These are phyloP conservation scores for human DNA, from an alignment of 2,113 vertebrate species.

Conservation along the genomic window GRCh38 chr15:77198501-77199000, in stretches of 20 bases:
- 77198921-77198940: too few species aligned
- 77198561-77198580: neutral
- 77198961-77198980: too few species aligned
- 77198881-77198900: too few species aligned
- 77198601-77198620: neutral
- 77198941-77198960: too few species aligned
- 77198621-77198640: neutral
- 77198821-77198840: neutral
- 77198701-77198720: neutral
- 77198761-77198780: neutral
- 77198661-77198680: neutral
- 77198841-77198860: neutral
- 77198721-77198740: neutral
- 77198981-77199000: too few species aligned
- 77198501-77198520: neutral
- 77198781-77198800: too few species aligned
- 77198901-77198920: too few species aligned
- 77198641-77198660: neutral
- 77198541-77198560: neutral
- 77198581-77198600: neutral
- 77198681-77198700: neutral
- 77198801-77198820: neutral
- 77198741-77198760: neutral
- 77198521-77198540: neutral
- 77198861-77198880: too few species aligned